Evolutionary conservation across 2,797 vertebrate genomes (phyloP).

Genomic region (Pipistrellus pipistrellus): DNA sequence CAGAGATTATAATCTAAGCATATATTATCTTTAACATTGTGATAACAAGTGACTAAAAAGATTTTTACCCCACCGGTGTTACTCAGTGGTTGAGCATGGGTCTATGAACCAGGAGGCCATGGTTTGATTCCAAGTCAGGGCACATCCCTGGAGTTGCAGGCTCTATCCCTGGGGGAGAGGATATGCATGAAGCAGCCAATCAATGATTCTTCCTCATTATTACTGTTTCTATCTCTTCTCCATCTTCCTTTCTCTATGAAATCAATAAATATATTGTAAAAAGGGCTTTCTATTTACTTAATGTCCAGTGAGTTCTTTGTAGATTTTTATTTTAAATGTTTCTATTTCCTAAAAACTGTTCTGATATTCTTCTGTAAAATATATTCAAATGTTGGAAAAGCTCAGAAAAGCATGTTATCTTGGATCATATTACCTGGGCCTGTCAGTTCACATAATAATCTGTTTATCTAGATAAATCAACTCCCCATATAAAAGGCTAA

Average conservation of each 20-base stretch:
- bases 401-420: background rate
- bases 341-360: background rate
- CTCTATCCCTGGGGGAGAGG: too few species aligned
- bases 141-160: too few species aligned
- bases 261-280: background rate
- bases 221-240: too few species aligned
- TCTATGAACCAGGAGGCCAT: too few species aligned
- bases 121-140: too few species aligned
- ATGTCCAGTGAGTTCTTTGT: background rate
- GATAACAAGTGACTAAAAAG: background rate
- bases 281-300: background rate
- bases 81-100: too few species aligned
- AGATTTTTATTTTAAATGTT: constrained; percentile 19
- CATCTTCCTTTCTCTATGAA: too few species aligned
- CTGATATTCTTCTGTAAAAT: background rate
- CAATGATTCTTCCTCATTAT: too few species aligned
- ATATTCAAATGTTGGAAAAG: background rate
- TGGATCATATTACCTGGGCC: background rate
- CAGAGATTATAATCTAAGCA: background rate
- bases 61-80: too few species aligned
- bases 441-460: background rate
- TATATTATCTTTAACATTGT: background rate
- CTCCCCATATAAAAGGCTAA: background rate
- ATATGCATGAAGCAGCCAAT: too few species aligned
- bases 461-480: background rate